Evolutionary conservation across 1,140 invertebrate genomes (phyloP).

Genomic region (Maconellicoccus hirsutus): DNA sequence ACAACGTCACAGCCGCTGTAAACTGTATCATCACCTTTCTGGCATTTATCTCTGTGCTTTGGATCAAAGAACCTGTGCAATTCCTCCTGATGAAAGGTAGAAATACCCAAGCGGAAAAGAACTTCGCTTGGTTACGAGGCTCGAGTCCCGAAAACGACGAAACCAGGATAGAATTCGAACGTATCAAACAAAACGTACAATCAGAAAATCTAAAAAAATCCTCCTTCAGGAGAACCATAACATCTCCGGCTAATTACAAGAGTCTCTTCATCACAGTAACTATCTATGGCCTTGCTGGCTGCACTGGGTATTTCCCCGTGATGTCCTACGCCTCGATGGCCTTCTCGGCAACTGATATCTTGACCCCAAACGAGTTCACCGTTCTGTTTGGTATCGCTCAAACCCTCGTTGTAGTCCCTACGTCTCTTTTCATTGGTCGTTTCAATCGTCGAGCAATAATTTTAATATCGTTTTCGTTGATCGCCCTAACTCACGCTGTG

Average conservation of each 20-base stretch:
- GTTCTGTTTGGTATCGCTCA: not conserved
- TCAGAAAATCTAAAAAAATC: not conserved
- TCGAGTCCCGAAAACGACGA: not conserved
- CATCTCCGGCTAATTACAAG: conserved; percentile 36
- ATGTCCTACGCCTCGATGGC: conserved; percentile 29
- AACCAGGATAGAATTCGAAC: not conserved
- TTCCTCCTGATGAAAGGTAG: conserved; percentile 48
- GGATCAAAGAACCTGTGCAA: conserved; percentile 71
- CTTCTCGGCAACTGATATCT: conserved; percentile 32
- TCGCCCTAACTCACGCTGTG: conserved; percentile 33
- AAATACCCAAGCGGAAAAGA: conserved; percentile 45
- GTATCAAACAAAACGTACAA: not conserved
- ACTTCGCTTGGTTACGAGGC: conserved; percentile 52
- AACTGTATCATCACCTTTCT: conserved; percentile 46
- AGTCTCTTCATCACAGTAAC: conserved; percentile 41
- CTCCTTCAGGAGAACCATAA: conserved; percentile 35
- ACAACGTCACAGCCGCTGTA: conserved; percentile 49
- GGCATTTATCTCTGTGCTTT: conserved; percentile 51
- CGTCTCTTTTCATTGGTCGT: not conserved
- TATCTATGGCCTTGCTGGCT: conserved; percentile 23
- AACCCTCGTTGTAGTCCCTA: conserved; percentile 26
- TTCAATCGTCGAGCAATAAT: conserved; percentile 38
- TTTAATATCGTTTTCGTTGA: conserved; percentile 35
- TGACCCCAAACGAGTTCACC: not conserved
- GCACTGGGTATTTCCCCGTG: conserved; percentile 29